Evolutionary conservation across 1,140 invertebrate genomes (phyloP).

Genomic region (Drosophila rufa): DNA sequence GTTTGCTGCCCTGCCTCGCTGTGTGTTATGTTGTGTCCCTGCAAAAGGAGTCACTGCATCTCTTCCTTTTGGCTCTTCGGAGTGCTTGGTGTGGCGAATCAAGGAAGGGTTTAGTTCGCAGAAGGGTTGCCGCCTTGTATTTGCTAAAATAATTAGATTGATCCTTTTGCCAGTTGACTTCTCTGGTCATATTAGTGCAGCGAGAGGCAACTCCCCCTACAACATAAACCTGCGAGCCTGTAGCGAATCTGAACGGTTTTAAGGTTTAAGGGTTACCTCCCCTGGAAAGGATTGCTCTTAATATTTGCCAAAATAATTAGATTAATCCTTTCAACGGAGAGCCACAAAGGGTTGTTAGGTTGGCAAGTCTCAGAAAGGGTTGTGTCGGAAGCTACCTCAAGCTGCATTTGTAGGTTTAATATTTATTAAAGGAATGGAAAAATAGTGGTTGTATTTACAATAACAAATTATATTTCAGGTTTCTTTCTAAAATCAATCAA

Average conservation of each 20-base stretch:
- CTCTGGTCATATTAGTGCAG: slow-evolving; percentile 51
- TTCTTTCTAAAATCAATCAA: neutral
- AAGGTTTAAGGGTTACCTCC: slow-evolving; percentile 13
- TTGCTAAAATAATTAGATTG: slow-evolving; percentile 84
- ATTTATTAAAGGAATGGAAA: neutral
- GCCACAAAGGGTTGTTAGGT: neutral
- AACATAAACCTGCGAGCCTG: slow-evolving; percentile 32
- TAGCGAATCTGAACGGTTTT: slow-evolving; percentile 63
- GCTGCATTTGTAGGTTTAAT: neutral
- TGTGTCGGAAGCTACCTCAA: neutral
- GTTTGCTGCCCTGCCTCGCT: neutral
- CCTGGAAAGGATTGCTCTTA: slow-evolving; percentile 60
- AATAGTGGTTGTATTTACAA: neutral
- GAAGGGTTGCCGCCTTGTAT: slow-evolving; percentile 60
- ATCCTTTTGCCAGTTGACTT: slow-evolving; percentile 61
- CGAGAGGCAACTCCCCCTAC: slow-evolving; percentile 45
- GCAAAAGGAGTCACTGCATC: slow-evolving; percentile 6
- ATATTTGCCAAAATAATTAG: slow-evolving; percentile 84
- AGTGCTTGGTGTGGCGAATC: slow-evolving; percentile 43
- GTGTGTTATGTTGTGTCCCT: slow-evolving; percentile 27
- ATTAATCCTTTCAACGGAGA: slow-evolving; percentile 60
- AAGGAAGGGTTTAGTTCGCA: slow-evolving; percentile 34
- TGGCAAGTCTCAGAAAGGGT: neutral
- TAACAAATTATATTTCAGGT: neutral
- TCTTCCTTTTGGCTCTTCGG: neutral